Evolutionary conservation across 2,888 invertebrate species (phyloP), one percentile per base, ranked within the genome.

Genomic region (Isoperla grammatica): DNA sequence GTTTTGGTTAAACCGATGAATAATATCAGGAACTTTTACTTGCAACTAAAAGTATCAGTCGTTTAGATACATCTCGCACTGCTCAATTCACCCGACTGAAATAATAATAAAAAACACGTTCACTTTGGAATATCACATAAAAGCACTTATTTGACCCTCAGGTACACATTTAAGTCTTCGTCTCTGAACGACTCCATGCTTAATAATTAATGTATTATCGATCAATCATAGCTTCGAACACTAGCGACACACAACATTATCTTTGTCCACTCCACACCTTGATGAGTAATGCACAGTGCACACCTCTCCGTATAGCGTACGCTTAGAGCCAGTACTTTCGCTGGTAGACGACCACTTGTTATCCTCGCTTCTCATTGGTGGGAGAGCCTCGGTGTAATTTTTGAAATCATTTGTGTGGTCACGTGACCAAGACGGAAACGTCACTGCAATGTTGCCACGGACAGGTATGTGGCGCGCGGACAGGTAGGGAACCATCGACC

Each of bases 361-460:
- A 37, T 53, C 37, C 39, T 37, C 53, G 53, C 13, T 53, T 39
- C 53, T 39, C 19, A 53, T 53, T 53, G 53, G 53, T 53, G 37
- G 53, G 53, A 37, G 53, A 37, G 53, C 39, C 53, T 53, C 45
- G 20, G 40, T 53, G 53, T 39, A 37, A 53, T 53, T 53, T 53
- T 53, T 53, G 17, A 53, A 53, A 39, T 22, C 37, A 19, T 37
- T 53, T 60, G 37, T 37, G 35, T 17, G 22, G 48, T 60, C 60
- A 60, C 60, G 60, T 56, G 60, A 60, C 56, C 48, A 35, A 13
- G 39, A 20, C 39, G 46, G 55, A 42, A 42, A 60, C 42, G 60
- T 56, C 50, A 56, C 60, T 35, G 46, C 60, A 46, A 46, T 49
- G 56, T 56, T 50, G 56, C 49, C 29, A 56, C 49, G 49, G 46